phyloP scores from a whole-genome alignment of 2,888 invertebrate genomes.

The Smittia aterrima region DNA sequence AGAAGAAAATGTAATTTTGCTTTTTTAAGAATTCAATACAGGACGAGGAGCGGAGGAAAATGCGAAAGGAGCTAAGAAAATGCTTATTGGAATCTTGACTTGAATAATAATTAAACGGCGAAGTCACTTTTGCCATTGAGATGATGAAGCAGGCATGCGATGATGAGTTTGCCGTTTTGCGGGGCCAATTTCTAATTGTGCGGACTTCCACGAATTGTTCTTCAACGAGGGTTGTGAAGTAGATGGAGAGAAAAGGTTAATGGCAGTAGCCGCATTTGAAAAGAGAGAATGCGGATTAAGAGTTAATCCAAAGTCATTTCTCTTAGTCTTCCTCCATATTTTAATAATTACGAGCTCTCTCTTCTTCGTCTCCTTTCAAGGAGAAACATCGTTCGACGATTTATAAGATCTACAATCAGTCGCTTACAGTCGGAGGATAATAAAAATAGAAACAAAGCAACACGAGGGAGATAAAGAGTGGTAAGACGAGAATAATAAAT shows the following conservation, averaged over 20 bases:
- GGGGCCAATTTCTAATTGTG: conserved; percentile 9
- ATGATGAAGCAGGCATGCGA: neutral
- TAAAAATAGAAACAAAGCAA: neutral
- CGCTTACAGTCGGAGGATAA: neutral
- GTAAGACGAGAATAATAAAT: conserved; percentile 38
- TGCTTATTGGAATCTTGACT: conserved; percentile 39
- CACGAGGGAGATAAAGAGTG: conserved; percentile 26
- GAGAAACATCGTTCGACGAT: neutral
- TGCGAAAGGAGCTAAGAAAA: conserved; percentile 8
- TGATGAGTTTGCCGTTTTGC: neutral
- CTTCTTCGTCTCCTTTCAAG: neutral
- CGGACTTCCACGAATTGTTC: conserved; percentile 6
- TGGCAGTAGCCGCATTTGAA: neutral
- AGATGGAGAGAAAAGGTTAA: neutral
- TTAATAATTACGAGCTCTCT: conserved; percentile 22
- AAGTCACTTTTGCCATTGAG: conserved; percentile 10
- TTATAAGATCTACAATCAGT: neutral
- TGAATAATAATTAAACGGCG: conserved; percentile 39
- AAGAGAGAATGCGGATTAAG: neutral
- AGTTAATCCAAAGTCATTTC: conserved; percentile 29
- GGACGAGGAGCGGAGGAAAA: neutral
- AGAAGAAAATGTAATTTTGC: conserved; percentile 20
- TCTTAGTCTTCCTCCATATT: conserved; percentile 11
- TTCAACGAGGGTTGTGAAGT: neutral
- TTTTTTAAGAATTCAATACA: conserved; percentile 29